Evolutionary conservation across 2,113 vertebrate species (phyloP).

Genomic region (Chaetura pelagica): DNA sequence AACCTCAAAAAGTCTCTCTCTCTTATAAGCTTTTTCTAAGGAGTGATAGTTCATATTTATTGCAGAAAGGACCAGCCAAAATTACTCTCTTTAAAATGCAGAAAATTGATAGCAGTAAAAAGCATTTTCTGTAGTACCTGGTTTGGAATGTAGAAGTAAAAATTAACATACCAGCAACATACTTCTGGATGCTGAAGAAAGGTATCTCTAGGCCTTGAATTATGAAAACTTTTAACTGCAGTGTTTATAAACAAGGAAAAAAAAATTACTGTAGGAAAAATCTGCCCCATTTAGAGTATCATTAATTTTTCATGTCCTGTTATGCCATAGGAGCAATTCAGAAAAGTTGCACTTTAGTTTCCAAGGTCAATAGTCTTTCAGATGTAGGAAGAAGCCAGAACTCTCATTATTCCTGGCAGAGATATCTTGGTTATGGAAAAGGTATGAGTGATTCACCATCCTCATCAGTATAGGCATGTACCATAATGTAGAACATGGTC

Average conservation of each 20-base stretch:
- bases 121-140: neutral
- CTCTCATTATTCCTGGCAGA: neutral
- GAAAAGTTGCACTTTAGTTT: neutral
- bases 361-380: neutral
- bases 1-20: neutral
- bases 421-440: neutral
- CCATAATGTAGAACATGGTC: neutral
- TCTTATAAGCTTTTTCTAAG: neutral
- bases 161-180: neutral
- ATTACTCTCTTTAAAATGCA: neutral
- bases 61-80: neutral
- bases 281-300: neutral
- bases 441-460: neutral
- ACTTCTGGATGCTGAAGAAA: neutral
- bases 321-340: neutral
- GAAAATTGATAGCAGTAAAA: neutral
- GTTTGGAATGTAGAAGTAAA: neutral
- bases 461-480: neutral
- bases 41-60: neutral
- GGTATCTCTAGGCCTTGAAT: neutral
- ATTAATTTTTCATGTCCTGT: neutral
- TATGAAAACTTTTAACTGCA: neutral
- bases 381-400: neutral
- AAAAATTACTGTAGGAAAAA: neutral
- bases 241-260: neutral